These are phyloP conservation scores for Danaus chrysippus DNA, from an alignment of 2,888 invertebrate genomes.

Conservation along the genomic window DNA sequence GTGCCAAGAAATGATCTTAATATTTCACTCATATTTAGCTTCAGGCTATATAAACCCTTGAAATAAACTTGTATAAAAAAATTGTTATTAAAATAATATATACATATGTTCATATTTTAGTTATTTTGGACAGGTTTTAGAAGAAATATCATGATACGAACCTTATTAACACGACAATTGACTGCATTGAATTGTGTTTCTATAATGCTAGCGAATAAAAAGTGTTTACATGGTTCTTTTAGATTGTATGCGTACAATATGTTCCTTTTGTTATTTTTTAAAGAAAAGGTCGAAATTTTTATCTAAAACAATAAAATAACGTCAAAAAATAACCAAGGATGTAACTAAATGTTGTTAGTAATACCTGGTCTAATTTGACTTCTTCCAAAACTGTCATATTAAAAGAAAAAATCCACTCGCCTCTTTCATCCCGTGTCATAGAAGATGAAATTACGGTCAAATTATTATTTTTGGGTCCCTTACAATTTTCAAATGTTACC, in stretches of 20 bases:
- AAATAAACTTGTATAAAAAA: not conserved
- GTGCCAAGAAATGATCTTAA: not conserved
- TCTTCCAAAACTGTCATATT: not conserved
- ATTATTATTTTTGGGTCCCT: not conserved
- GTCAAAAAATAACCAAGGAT: not conserved
- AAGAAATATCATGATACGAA: not conserved
- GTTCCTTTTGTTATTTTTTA: not conserved
- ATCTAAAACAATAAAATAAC: not conserved
- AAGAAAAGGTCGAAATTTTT: not conserved
- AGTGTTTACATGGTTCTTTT: conserved; percentile 1
- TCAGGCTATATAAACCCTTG: not conserved
- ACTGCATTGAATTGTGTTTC: not conserved
- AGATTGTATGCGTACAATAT: conserved; percentile 2
- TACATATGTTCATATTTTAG: not conserved
- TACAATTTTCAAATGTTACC: not conserved
- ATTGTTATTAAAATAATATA: not conserved
- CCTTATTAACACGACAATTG: not conserved
- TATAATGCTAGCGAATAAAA: not conserved
- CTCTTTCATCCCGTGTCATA: not conserved
- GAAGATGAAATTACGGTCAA: not conserved
- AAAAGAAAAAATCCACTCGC: not conserved
- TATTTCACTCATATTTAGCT: not conserved
- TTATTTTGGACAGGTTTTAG: no score
- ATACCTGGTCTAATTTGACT: not conserved
- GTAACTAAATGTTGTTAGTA: not conserved